These are phyloP conservation scores for Pangasius sanitwongsei DNA, from an alignment of 2,797 vertebrate species.

Conservation along the genomic window DNA sequence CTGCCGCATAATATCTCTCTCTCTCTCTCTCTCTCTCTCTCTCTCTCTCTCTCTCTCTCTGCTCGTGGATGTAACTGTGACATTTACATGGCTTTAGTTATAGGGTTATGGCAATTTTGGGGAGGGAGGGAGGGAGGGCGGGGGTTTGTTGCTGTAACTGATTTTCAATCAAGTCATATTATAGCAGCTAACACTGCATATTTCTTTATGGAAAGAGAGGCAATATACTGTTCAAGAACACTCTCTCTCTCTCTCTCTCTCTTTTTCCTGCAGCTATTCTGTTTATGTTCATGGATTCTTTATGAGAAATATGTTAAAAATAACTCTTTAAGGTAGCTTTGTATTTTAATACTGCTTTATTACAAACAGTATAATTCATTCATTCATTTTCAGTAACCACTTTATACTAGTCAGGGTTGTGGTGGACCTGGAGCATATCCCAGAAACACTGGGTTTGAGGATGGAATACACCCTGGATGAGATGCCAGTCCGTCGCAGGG, in stretches of 20 bases:
- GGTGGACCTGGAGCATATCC: background rate
- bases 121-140: background rate
- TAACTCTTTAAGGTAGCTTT: background rate
- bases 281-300: background rate
- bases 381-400: background rate
- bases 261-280: background rate
- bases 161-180: background rate
- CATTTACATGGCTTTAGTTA: constrained; percentile 1
- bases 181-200: background rate
- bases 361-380: background rate
- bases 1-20: background rate
- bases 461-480: background rate
- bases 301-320: background rate
- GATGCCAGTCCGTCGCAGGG: background rate
- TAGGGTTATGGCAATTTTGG: background rate
- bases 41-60: background rate
- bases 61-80: background rate
- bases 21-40: background rate
- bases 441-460: background rate
- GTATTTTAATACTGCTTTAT: background rate
- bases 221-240: no score
- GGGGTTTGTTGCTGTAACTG: background rate
- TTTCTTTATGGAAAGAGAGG: background rate
- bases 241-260: no score
- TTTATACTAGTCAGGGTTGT: background rate